Conservation (phyloP, 1,140 invertebrate species). For the Stegodyphus dumicola region DNA sequence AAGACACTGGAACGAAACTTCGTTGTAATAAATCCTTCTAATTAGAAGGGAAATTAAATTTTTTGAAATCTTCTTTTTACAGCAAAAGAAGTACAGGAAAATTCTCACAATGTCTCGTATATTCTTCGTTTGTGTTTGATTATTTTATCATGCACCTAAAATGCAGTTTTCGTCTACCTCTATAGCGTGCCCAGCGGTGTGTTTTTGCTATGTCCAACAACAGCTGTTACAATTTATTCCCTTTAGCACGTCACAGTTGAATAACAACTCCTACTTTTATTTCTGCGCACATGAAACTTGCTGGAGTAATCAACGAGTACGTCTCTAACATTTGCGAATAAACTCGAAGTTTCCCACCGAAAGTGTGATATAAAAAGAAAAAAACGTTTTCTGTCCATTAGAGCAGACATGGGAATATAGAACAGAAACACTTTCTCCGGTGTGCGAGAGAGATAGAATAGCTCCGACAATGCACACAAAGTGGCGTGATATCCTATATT, state of each 20-base stretch:
- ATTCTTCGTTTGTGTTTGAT: too few relatives aligned
- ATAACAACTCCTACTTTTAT: background rate
- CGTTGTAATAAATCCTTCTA: too few relatives aligned
- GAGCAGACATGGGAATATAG: too few relatives aligned
- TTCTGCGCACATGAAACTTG: background rate
- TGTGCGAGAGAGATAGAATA: background rate
- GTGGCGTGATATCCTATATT: constrained; percentile 41
- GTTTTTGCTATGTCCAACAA: background rate
- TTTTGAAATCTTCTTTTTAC: too few relatives aligned
- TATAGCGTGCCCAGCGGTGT: too few relatives aligned
- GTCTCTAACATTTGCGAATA: constrained; percentile 22
- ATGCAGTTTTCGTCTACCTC: too few relatives aligned
- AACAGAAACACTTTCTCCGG: too few relatives aligned
- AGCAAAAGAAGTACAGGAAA: too few relatives aligned
- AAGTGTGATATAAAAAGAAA: background rate
- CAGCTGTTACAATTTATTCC: background rate
- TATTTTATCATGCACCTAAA: too few relatives aligned
- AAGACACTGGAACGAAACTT: too few relatives aligned
- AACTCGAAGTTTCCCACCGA: constrained; percentile 23
- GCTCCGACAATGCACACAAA: constrained; percentile 1
- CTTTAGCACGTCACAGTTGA: background rate
- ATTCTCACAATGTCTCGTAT: too few relatives aligned
- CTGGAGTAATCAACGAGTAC: background rate
- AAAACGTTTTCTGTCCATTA: constrained; percentile 17
- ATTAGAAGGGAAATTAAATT: too few relatives aligned